phyloP scores from a whole-genome alignment of 2,797 vertebrate species.

The Chiloscyllium punctatum region DNA sequence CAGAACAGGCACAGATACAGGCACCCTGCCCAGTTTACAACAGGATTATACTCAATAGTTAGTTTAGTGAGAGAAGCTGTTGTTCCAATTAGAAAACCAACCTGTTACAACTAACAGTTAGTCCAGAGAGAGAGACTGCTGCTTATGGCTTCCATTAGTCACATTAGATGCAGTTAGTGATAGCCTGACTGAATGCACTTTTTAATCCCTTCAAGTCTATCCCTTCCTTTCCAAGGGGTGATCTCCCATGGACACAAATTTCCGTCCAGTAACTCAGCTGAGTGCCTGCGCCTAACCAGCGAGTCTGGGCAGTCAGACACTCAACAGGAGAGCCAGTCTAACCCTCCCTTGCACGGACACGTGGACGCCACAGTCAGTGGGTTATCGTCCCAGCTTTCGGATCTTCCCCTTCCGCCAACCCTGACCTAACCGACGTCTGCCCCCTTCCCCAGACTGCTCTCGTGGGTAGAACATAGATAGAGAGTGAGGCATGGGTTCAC shows the following conservation, averaged over 20 bases:
- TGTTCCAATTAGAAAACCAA: background rate
- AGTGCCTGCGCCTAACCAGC: background rate
- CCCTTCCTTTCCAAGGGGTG: background rate
- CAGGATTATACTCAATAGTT: background rate
- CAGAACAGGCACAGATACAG: background rate
- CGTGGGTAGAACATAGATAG: background rate
- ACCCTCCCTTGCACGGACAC: background rate
- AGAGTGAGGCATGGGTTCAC: background rate
- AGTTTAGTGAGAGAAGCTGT: background rate
- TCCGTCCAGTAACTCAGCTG: no score
- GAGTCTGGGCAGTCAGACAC: background rate
- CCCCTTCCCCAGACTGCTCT: background rate
- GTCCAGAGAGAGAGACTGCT: background rate
- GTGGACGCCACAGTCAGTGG: background rate
- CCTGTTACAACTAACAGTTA: background rate
- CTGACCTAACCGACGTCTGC: background rate
- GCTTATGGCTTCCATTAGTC: background rate
- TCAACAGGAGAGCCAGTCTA: background rate
- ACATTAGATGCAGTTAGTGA: background rate
- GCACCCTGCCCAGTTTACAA: no score
- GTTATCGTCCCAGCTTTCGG: no score
- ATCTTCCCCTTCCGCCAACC: background rate
- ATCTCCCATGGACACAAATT: background rate
- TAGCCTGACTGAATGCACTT: background rate
- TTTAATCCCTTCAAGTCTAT: background rate